Percentiles rank a stretch among this genome's conserved stretches.
Conservation (phyloP, 2,888 invertebrate species). For the Scaptomyza polygonia region DNA sequence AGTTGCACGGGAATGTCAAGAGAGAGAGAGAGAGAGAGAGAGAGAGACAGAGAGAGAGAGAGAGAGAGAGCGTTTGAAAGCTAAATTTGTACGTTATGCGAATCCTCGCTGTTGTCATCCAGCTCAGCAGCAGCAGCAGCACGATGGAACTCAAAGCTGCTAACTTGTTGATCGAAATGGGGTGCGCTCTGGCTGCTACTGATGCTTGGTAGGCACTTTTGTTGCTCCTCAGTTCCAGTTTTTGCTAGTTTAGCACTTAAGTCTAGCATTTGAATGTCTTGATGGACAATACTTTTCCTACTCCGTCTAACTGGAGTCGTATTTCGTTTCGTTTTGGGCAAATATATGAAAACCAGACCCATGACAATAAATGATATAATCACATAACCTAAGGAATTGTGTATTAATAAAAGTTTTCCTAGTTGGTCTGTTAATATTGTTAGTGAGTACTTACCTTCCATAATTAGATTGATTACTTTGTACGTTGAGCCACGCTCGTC, state of each 20-base stretch:
- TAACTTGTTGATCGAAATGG: conserved; percentile 30
- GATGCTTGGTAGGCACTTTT: conserved; percentile 4
- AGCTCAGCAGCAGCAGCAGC: conserved; percentile 21
- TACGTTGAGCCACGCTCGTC: conserved; percentile 46
- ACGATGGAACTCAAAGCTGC: conserved; percentile 42
- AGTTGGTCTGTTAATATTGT: background rate
- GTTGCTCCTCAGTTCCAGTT: conserved; percentile 7
- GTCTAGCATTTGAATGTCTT: conserved; percentile 40
- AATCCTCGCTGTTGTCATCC: conserved; percentile 20
- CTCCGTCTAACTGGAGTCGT: background rate
- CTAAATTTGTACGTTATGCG: conserved; percentile 12
- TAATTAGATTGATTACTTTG: conserved; percentile 33
- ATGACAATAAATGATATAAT: conserved; percentile 41
- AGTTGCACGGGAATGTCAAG: conserved; percentile 43
- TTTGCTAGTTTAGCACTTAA: conserved; percentile 1
- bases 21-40: background rate
- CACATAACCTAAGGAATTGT: conserved; percentile 33
- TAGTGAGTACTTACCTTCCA: conserved; percentile 34
- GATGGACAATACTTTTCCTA: conserved; percentile 4
- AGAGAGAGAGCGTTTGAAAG: background rate
- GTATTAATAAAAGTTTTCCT: background rate
- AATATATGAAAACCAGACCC: conserved; percentile 23
- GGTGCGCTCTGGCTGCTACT: background rate
- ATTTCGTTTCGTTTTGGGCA: conserved; percentile 12
- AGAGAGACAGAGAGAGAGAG: background rate